Conservation (phyloP, 92 coral and sea anemone species). For the Metridium senile region DNA sequence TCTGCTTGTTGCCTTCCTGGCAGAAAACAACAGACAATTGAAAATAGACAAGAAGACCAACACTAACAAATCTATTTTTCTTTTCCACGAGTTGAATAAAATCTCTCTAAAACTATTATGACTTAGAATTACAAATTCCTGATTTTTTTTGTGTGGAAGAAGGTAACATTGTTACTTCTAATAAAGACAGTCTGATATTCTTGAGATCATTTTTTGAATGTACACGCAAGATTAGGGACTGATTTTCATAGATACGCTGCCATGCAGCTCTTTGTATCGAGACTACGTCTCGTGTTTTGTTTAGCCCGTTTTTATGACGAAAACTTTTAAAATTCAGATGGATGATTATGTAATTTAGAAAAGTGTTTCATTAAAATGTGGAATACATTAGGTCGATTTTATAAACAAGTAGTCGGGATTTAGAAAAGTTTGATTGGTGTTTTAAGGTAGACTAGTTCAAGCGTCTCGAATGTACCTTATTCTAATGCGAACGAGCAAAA, state of each 20-base stretch:
- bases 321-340: conserved; percentile 15
- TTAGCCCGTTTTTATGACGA: conserved; percentile 12
- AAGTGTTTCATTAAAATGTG: not conserved
- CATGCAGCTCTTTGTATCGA: conserved; percentile 40
- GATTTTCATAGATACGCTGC: conserved; percentile 34
- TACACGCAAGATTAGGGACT: conserved; percentile 15
- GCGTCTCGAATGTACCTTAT: too few relatives aligned
- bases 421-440: too few relatives aligned
- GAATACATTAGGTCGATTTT: not conserved
- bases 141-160: too few relatives aligned
- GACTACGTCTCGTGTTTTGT: conserved; percentile 29
- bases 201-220: not conserved
- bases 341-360: conserved; percentile 13
- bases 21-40: too few relatives aligned
- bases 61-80: too few relatives aligned
- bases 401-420: not conserved
- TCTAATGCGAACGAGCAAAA: too few relatives aligned
- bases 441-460: too few relatives aligned
- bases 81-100: too few relatives aligned
- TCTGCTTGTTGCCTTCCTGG: too few relatives aligned
- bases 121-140: too few relatives aligned
- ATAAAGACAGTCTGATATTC: conserved; percentile 18
- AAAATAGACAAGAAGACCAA: too few relatives aligned
- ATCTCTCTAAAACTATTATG: too few relatives aligned
- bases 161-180: not conserved